These are phyloP conservation scores for Caenorhabditis zanzibari DNA, from an alignment of 2,888 invertebrate species.

Conservation along the genomic window DNA sequence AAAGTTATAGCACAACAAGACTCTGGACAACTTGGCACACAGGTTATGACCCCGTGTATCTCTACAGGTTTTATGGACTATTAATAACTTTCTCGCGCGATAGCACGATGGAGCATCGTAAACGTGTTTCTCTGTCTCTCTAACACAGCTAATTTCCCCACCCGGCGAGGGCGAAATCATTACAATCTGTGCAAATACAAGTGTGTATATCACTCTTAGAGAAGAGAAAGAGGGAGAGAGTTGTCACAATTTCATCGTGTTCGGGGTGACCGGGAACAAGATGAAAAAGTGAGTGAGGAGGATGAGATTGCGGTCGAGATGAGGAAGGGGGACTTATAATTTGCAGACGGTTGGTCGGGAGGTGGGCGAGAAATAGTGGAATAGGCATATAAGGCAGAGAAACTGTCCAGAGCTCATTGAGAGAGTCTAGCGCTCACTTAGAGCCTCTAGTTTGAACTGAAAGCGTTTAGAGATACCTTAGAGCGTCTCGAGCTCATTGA, in stretches of 20 bases:
- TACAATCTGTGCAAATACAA: constrained; percentile 61
- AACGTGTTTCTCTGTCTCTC: constrained; percentile 41
- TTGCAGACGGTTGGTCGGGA: not conserved
- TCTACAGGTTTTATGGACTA: constrained; percentile 42
- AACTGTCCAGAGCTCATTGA: not conserved
- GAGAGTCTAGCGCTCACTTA: not conserved
- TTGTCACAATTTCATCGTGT: constrained; percentile 54
- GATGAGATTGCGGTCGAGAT: constrained; percentile 3
- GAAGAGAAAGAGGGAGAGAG: no score
- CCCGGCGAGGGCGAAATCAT: constrained; percentile 44
- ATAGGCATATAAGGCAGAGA: no score
- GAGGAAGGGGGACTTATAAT: not conserved
- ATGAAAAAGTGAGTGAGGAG: not conserved
- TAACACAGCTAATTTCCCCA: not conserved
- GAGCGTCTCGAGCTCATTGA: not conserved
- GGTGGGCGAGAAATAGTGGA: not conserved
- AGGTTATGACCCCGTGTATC: constrained; percentile 6
- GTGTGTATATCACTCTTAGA: constrained; percentile 62
- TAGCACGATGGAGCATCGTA: constrained; percentile 16
- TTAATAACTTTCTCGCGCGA: constrained; percentile 23
- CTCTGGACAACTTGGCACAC: no score
- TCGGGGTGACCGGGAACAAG: constrained; percentile 32
- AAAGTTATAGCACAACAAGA: constrained; percentile 18
- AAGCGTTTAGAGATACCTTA: not conserved
- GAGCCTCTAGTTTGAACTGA: no score